phyloP scores from a whole-genome alignment of 2,888 invertebrate species.

The Anthrax anthrax region DNA sequence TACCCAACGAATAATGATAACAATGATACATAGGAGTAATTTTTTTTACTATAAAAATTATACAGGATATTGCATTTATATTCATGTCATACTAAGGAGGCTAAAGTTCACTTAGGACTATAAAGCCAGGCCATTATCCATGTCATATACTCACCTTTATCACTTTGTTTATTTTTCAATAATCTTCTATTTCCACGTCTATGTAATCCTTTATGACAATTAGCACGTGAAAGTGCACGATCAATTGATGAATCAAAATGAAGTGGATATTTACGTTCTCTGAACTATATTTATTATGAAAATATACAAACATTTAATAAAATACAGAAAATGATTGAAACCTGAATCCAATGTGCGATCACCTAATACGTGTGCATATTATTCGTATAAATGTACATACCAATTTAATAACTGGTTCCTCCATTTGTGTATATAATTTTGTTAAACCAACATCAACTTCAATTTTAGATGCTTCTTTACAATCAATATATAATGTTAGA shows the following conservation, averaged over 20 bases:
- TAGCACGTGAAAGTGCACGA: conserved; percentile 30
- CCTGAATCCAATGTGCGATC: neutral
- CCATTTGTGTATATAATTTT: conserved; percentile 34
- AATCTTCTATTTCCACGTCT: conserved; percentile 28
- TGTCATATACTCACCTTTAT: conserved; percentile 29
- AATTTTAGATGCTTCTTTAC: conserved; percentile 29
- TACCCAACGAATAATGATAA: too few relatives aligned
- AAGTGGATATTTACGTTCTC: conserved; percentile 34
- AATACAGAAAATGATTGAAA: neutral
- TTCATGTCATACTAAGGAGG: too few relatives aligned
- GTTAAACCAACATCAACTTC: conserved; percentile 31
- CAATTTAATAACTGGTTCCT: conserved; percentile 33
- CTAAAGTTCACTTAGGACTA: too few relatives aligned
- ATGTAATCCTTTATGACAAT: conserved; percentile 30
- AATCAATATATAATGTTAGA: conserved; percentile 29
- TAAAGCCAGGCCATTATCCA: too few relatives aligned
- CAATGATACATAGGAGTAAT: too few relatives aligned
- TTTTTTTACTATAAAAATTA: too few relatives aligned
- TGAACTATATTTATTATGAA: conserved; percentile 20
- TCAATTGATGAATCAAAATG: conserved; percentile 32
- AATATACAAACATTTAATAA: neutral
- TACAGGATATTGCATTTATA: too few relatives aligned
- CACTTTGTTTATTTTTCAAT: conserved; percentile 29
- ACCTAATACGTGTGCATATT: neutral
- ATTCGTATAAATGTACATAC: conserved; percentile 17